Evolutionary conservation across 2,888 invertebrate genomes (phyloP), one percentile per base, ranked within the genome.

Genomic region (Tetanocera ferruginea): DNA sequence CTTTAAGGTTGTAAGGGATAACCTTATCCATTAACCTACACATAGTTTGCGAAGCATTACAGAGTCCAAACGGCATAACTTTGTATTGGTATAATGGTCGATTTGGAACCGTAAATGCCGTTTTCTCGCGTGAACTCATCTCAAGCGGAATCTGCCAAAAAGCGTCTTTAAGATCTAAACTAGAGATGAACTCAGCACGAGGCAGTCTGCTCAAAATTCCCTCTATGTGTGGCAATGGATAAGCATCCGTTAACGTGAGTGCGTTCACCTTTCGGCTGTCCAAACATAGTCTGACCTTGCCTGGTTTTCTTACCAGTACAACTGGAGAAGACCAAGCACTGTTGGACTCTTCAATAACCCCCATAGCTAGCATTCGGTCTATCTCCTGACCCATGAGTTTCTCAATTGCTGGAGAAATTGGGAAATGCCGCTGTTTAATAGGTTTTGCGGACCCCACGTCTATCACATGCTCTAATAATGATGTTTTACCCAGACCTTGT

Each of bases 171-270:
- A 80, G 23, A 57, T 79, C 79, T 2, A 80, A 11, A 11, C 70
- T 76, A 2, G 78, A 80, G 1, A 81, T 79, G 43, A 71, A 82
- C 11, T 78, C 72, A 4, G 70, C 76, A 4, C 67, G 77, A 1
- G 79, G 81, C 8, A 77, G 43, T 19, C 77, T 57, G 60, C 76
- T 76, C 8, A 81, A 25, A 25, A 83, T 79, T 1, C 76, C 78
- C n/a, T 79, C 79, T n/a, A 81, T 80, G 17, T 80, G 81, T 19
- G 64, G 70, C 31, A 64, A 31, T 49, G 34, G 64, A 55, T 64
- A 52, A 1, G 11, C 17, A 17, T 8, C 57, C 57, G 17, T 72
- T 43, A 66, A 23, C n/a, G n/a, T n/a, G n/a, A n/a, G n/a, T n/a
- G n/a, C n/a, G n/a, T n/a, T n/a, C n/a, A n/a, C n/a, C n/a, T n/a